Evolutionary conservation across 2,797 vertebrate species (phyloP), one percentile per base, ranked within the genome.

Genomic region (Ptychadena robeensis): DNA sequence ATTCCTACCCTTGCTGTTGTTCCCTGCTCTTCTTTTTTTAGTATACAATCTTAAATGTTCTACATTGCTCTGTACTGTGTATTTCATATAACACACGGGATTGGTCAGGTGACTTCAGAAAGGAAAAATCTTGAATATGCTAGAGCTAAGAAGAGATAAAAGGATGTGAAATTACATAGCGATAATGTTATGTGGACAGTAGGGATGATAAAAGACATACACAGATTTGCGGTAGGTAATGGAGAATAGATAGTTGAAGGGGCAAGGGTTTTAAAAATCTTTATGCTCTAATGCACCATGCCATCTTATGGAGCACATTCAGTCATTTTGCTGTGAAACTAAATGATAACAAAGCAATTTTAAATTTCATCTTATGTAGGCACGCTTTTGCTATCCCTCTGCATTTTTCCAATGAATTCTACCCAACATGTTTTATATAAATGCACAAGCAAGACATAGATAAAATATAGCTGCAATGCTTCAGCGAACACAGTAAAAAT

Each of bases 151-250:
- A 31, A 30, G 31, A 67, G 65, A 67, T 67, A 67, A 67, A 67
- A 67, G 65, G 31, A 35, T 67, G 65, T 67, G 18, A 31, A 67
- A 34, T 67, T 34, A 67, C 2, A 32, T 35, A 9, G 65, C n/a
- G 15, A 67, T 67, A 67, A 67, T 67, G 32, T n/a, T 34, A 67
- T 67, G 65, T 66, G 30, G 28, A 31, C 12, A 66, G 65, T 34
- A 67, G 31, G 25, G 34, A 67, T 67, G 65, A 67, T 67, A 34
- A 67, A 67, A 67, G 65, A 67, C 30, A 67, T 31, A 30, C 32
- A 66, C 18, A 64, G 22, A 67, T 48, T 48, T 34, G 15, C n/a
- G 18, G 30, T n/a, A 67, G 65, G 31, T 67, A 22, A 67, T 67
- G 31, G 65, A 34, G 8, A 67, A 34, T n/a, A 67, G 15, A 67